phyloP scores from a whole-genome alignment of 2,888 invertebrate species.

The Ceraclea dissimilis region DNA sequence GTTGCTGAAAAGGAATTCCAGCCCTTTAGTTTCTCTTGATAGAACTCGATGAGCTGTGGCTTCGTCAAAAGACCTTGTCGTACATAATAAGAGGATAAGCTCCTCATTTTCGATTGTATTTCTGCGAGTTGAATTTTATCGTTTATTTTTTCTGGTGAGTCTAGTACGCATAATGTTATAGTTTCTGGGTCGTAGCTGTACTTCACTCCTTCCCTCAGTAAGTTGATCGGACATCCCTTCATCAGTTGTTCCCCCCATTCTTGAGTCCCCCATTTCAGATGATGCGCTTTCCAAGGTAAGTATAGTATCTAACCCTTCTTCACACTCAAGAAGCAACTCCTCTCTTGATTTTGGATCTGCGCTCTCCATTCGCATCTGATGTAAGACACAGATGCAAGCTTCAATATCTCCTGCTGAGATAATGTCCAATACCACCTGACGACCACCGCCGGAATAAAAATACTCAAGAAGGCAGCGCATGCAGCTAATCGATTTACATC shows the following conservation, averaged over 20 bases:
- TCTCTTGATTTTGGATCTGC: not conserved
- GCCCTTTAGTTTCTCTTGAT: constrained; percentile 16
- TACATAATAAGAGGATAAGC: constrained; percentile 23
- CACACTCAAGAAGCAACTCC: constrained; percentile 3
- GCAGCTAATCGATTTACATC: constrained; percentile 1
- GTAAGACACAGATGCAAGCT: constrained; percentile 16
- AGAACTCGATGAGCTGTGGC: constrained; percentile 10
- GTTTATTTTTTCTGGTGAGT: not conserved
- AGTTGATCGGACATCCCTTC: not conserved
- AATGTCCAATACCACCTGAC: constrained; percentile 10
- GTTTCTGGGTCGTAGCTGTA: not conserved
- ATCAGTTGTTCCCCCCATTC: constrained; percentile 8
- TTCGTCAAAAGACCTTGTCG: constrained; percentile 21
- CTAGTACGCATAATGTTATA: not conserved
- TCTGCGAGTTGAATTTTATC: not conserved
- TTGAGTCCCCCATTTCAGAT: constrained; percentile 9
- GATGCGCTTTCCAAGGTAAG: constrained; percentile 7
- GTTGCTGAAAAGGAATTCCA: constrained; percentile 17
- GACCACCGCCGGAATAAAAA: constrained; percentile 10
- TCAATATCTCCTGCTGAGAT: constrained; percentile 11
- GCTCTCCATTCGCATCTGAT: constrained; percentile 18
- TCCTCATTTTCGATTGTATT: constrained; percentile 14
- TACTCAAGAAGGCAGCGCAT: constrained; percentile 10
- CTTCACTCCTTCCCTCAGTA: constrained; percentile 3
- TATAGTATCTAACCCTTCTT: constrained; percentile 8